Evolutionary conservation across 2,113 vertebrate genomes (phyloP).

Genomic region (Cyanoramphus novaezelandiae): DNA sequence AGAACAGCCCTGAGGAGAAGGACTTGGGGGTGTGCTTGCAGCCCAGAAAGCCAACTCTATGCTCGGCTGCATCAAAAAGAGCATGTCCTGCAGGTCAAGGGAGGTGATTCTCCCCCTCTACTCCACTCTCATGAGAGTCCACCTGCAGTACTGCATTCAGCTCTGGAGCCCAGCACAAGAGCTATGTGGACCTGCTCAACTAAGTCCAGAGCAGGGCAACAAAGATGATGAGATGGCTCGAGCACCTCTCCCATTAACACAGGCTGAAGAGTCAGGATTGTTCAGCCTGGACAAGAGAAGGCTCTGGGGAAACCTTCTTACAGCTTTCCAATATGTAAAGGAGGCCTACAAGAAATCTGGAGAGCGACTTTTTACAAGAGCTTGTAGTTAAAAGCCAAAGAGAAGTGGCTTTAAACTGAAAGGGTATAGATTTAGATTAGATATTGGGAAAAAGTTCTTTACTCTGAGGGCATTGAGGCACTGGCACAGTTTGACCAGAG

Average conservation of each 20-base stretch:
- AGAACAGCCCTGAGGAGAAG: neutral
- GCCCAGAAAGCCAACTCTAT: neutral
- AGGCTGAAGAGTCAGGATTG: neutral
- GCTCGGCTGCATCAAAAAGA: neutral
- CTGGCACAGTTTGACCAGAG: neutral
- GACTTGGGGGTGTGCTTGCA: neutral
- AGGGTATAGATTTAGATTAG: neutral
- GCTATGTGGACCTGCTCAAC: neutral
- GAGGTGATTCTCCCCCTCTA: neutral
- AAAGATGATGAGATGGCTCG: neutral
- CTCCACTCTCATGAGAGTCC: neutral
- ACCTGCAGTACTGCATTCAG: neutral
- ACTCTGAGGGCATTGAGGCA: neutral
- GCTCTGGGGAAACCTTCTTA: neutral
- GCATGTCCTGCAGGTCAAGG: neutral
- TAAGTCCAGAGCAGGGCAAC: neutral
- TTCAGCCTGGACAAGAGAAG: neutral
- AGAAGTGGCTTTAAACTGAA: neutral
- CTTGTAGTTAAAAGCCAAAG: neutral
- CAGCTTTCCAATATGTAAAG: neutral
- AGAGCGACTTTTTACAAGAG: neutral
- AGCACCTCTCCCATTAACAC: neutral
- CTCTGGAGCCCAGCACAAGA: neutral
- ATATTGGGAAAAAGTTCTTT: neutral
- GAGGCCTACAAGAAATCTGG: neutral